A percentile compares a stretch with the other conserved stretches of the same genome.
These are phyloP conservation scores for Dolichallabes microphthalmus DNA, from an alignment of 2,113 vertebrate species.

Conservation along the genomic window DNA sequence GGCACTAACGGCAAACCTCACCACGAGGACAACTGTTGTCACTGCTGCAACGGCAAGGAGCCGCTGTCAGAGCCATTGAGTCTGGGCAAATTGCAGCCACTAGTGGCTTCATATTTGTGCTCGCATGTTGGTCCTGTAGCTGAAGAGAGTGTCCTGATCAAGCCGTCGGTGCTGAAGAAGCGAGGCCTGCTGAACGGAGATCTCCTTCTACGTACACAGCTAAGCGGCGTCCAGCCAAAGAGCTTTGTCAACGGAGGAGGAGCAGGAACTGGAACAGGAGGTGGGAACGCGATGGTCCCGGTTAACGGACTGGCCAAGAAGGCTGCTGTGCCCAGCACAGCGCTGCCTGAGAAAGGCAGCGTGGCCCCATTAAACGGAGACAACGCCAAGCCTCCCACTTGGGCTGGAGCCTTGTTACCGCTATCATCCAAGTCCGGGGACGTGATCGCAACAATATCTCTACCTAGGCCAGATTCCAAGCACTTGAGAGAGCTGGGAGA, in stretches of 20 bases:
- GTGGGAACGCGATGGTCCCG: constrained; percentile 71
- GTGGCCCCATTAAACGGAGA: constrained; percentile 81
- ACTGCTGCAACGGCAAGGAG: constrained; percentile 61
- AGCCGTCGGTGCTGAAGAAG: constrained; percentile 90
- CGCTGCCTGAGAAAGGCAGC: constrained; percentile 71
- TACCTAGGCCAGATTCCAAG: constrained; percentile 78
- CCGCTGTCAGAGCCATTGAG: constrained; percentile 54
- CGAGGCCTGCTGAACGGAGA: constrained; percentile 86
- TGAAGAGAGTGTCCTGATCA: constrained; percentile 95
- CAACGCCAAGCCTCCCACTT: constrained; percentile 74
- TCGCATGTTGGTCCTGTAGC: constrained; percentile 91
- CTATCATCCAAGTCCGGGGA: constrained; percentile 71
- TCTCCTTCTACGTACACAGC: constrained; percentile 85
- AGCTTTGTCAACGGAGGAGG: constrained; percentile 74
- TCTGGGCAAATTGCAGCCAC: constrained; percentile 89
- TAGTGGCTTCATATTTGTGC: constrained; percentile 92
- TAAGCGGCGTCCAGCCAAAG: constrained; percentile 90
- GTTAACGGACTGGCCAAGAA: constrained; percentile 96
- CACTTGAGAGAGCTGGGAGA: constrained; percentile 54
- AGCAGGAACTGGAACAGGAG: constrained; percentile 77
- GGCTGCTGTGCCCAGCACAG: constrained; percentile 79
- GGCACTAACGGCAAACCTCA: constrained; percentile 78
- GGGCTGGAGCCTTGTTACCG: constrained; percentile 57
- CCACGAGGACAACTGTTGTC: constrained; percentile 66
- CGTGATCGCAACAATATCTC: constrained; percentile 75